phyloP scores from a whole-genome alignment of 2,888 invertebrate species.

The Cephus spinipes region DNA sequence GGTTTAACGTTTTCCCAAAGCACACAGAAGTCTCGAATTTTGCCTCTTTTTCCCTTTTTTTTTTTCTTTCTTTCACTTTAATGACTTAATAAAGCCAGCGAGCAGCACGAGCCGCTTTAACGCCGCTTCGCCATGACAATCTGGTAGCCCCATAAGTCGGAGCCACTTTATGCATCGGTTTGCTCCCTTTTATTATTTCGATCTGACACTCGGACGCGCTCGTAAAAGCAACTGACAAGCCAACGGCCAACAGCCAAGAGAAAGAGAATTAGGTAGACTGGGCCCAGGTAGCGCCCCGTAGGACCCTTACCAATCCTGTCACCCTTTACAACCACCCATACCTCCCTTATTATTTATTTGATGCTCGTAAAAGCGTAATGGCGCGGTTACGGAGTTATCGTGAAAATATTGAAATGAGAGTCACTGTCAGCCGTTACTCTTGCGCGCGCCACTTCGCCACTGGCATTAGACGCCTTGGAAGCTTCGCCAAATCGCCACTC shows the following conservation, averaged over 20 bases:
- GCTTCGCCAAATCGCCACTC: background rate
- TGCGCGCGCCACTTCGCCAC: constrained; percentile 21
- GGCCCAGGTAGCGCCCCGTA: background rate
- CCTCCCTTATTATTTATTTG: constrained; percentile 53
- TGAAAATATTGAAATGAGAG: constrained; percentile 61
- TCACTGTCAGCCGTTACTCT: constrained; percentile 39
- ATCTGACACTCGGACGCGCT: constrained; percentile 45
- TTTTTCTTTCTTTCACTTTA: constrained; percentile 34
- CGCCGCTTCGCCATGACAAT: too few relatives aligned
- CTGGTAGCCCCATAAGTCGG: constrained; percentile 37
- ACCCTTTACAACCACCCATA: background rate
- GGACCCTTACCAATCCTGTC: background rate
- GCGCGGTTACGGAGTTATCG: constrained; percentile 55
- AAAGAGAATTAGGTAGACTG: constrained; percentile 1
- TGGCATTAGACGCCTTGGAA: constrained; percentile 20
- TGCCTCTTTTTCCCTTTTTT: background rate
- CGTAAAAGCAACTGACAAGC: constrained; percentile 43
- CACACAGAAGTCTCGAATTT: too few relatives aligned
- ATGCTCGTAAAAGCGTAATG: constrained; percentile 53
- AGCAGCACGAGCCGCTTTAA: constrained; percentile 11
- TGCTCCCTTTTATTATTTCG: constrained; percentile 37
- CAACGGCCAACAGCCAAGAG: constrained; percentile 13
- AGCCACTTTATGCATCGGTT: constrained; percentile 42
- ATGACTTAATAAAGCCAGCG: constrained; percentile 45
- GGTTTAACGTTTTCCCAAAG: too few relatives aligned